A percentile compares a stretch with the other conserved stretches of the same genome.
These are phyloP conservation scores for Danio tinwini DNA, from an alignment of 2,797 vertebrate species.

Conservation along the genomic window DNA sequence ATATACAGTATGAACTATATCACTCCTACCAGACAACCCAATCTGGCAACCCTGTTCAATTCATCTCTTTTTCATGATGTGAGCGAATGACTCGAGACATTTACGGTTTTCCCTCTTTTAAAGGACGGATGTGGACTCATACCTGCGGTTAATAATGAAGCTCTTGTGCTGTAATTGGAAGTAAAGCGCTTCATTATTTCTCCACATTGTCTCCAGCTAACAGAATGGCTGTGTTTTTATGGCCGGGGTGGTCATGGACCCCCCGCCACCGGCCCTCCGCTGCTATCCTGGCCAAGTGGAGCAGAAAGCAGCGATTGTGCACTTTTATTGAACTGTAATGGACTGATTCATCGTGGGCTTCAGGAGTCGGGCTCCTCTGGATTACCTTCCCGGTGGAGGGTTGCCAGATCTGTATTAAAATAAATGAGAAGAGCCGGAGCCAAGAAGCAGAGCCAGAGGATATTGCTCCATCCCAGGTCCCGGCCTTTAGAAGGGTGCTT, in stretches of 20 bases:
- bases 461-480: constrained; percentile 78
- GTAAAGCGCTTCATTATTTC: constrained; percentile 66
- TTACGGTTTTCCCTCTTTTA: constrained; percentile 64
- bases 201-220: constrained; percentile 62
- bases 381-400: constrained; percentile 67
- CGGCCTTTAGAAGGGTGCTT: constrained; percentile 78
- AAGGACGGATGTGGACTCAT: constrained; percentile 65
- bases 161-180: constrained; percentile 67
- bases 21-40: too few relatives aligned
- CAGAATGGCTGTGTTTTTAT: constrained; percentile 69
- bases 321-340: constrained; percentile 75
- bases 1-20: too few relatives aligned
- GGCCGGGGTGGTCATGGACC: not conserved
- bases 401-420: constrained; percentile 76
- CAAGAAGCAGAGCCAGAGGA: constrained; percentile 73
- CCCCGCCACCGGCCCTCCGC: constrained; percentile 17
- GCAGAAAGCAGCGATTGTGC: constrained; percentile 64
- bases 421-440: constrained; percentile 79
- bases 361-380: constrained; percentile 65
- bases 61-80: constrained; percentile 56
- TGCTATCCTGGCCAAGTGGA: constrained; percentile 43
- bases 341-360: constrained; percentile 77
- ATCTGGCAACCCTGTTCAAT: constrained; percentile 7
- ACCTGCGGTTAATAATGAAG: constrained; percentile 61
- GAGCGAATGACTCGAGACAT: constrained; percentile 59